phyloP scores from a whole-genome alignment of 35 echinoderm and acorn worm species.

The Heliocidaris tuberculata region DNA sequence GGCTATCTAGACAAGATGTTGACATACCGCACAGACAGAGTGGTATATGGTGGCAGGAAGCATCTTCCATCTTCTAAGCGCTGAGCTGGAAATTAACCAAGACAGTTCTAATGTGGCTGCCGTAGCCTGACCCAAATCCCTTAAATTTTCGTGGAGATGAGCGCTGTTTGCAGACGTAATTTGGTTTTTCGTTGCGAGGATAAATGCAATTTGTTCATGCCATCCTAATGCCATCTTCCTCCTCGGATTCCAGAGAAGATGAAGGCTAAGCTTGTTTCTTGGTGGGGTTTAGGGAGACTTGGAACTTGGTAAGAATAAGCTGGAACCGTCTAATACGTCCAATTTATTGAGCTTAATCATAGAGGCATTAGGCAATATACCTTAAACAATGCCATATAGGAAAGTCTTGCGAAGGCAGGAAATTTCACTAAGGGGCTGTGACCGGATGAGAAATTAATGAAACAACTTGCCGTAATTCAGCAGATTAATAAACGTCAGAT shows the following conservation, averaged over 20 bases:
- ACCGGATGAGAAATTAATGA: slow-evolving; percentile 42
- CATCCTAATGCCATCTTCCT: slow-evolving; percentile 14
- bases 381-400: background rate
- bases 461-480: slow-evolving; percentile 25
- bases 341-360: slow-evolving; percentile 38
- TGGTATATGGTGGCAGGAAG: background rate
- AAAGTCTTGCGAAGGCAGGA: background rate
- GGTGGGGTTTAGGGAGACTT: background rate
- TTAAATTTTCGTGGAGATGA: background rate
- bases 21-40: background rate
- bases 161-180: slow-evolving; percentile 42
- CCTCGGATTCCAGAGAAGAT: background rate
- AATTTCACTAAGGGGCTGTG: slow-evolving; percentile 5
- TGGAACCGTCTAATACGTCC: background rate
- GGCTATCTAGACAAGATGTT: background rate
- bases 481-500: slow-evolving; percentile 32
- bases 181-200: slow-evolving; percentile 11
- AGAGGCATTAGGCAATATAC: background rate
- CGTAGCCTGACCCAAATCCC: slow-evolving; percentile 17
- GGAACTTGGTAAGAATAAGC: background rate
- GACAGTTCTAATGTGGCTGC: slow-evolving; percentile 26
- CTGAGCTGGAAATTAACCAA: slow-evolving; percentile 12
- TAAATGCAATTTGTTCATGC: slow-evolving; percentile 45
- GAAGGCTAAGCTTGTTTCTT: background rate
- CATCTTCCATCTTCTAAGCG: background rate